A percentile compares a stretch with the other conserved stretches of the same genome.
Conservation (phyloP, 2,797 vertebrate species). For the Acanthiza pusilla region DNA sequence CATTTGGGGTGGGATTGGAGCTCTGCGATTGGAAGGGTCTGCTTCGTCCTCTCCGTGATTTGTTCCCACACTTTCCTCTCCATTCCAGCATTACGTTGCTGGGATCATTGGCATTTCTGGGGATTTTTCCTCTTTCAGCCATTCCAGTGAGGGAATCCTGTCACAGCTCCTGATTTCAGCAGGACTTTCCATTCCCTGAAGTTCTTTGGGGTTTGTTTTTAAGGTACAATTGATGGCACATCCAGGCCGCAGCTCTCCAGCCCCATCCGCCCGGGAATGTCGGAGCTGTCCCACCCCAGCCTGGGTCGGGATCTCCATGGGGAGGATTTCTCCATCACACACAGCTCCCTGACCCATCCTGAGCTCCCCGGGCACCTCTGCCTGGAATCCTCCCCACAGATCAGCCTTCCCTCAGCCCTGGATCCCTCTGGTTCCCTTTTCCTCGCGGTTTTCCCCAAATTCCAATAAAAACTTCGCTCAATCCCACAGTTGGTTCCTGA, state of each 20-base stretch:
- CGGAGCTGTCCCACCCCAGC: rapidly evolving
- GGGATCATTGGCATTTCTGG: not conserved
- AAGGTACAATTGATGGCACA: not conserved
- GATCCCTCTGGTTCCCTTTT: rapidly evolving
- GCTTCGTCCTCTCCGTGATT: rapidly evolving
- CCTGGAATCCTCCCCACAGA: rapidly evolving
- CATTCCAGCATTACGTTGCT: rapidly evolving
- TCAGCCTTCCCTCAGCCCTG: not conserved
- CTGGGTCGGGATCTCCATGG: rapidly evolving
- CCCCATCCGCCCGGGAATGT: rapidly evolving
- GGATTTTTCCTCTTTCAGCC: not conserved
- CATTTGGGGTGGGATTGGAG: not conserved
- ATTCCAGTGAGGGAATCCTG: not conserved
- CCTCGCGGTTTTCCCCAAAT: not conserved
- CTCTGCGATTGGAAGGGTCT: not conserved
- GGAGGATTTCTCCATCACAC: not conserved
- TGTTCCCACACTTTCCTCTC: not conserved
- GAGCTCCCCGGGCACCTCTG: not conserved
- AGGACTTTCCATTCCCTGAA: not conserved
- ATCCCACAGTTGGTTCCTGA: not conserved
- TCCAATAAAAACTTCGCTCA: not conserved
- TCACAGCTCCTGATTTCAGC: not conserved
- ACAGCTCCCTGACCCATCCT: rapidly evolving
- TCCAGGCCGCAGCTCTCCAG: not conserved
- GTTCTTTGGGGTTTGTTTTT: not conserved